A percentile compares a stretch with the other conserved stretches of the same genome.
These are phyloP conservation scores for Eurosta solidaginis DNA, from an alignment of 1,140 invertebrate genomes.

Conservation along the genomic window DNA sequence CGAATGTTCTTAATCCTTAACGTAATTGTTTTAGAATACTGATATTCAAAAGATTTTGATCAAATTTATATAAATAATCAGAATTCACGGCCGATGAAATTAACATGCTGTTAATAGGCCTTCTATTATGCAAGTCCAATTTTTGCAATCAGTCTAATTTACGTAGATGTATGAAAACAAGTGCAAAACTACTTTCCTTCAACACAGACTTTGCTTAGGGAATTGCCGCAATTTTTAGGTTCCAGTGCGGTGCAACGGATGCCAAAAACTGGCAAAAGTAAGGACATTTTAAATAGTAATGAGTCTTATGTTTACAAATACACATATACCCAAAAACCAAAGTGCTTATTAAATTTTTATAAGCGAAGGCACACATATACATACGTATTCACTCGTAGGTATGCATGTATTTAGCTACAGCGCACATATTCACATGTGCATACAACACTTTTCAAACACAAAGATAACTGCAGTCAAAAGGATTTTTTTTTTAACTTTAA, in stretches of 20 bases:
- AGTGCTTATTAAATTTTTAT: conserved; percentile 2
- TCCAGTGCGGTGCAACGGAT: background rate
- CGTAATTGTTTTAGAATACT: no score
- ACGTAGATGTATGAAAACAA: no score
- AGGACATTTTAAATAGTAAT: background rate
- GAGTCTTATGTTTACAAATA: background rate
- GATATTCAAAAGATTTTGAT: no score
- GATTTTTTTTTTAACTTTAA: background rate
- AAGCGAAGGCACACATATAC: background rate
- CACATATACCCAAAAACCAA: background rate
- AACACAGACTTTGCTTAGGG: background rate
- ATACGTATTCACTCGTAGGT: background rate
- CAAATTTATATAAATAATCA: no score
- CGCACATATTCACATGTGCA: no score
- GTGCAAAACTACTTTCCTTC: no score
- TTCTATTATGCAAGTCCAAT: no score
- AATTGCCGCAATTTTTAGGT: background rate
- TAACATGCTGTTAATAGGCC: no score
- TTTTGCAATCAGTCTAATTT: no score
- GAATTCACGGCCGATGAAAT: no score
- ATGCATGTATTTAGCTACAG: no score
- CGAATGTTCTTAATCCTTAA: no score
- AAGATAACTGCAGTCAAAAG: background rate
- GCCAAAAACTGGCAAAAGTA: background rate
- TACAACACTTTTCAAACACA: background rate